These are phyloP conservation scores for Sinocyclocheilus anshuiensis DNA, from an alignment of 2,113 vertebrate genomes.

Conservation along the genomic window DNA sequence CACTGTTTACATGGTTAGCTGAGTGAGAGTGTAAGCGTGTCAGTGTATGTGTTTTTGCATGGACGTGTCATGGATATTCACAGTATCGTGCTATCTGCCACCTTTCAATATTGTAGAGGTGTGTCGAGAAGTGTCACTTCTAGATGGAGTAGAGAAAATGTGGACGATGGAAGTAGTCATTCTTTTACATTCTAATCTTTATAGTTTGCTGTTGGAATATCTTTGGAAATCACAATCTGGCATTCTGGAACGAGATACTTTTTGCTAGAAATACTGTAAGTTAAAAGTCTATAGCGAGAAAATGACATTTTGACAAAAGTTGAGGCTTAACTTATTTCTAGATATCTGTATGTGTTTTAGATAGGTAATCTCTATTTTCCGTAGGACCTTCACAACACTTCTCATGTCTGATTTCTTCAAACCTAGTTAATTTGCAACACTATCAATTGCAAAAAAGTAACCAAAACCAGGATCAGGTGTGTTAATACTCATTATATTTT, in stretches of 20 bases:
- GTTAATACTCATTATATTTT: conserved; percentile 9
- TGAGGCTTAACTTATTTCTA: neutral
- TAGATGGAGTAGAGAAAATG: conserved; percentile 40
- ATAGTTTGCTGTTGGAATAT: conserved; percentile 12
- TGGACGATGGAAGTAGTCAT: conserved; percentile 44
- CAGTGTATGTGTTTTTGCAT: conserved; percentile 57
- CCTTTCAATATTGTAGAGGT: conserved; percentile 64
- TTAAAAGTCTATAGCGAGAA: neutral
- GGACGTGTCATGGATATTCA: conserved; percentile 72
- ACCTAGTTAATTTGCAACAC: neutral
- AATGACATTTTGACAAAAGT: neutral
- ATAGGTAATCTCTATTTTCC: neutral
- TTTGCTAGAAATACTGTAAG: neutral
- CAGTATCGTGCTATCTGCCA: conserved; percentile 72
- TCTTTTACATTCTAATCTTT: conserved; percentile 17
- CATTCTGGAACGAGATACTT: neutral
- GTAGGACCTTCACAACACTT: neutral
- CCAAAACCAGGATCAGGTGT: neutral
- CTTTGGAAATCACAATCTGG: conserved; percentile 12
- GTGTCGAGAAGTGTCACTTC: conserved; percentile 63
- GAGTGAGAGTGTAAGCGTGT: conserved; percentile 40
- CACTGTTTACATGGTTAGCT: conserved; percentile 61
- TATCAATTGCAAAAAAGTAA: neutral
- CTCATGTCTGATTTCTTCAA: neutral
- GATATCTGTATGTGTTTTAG: neutral